Percentiles rank a stretch among this genome's conserved stretches.
Evolutionary conservation across 2,113 vertebrate species (phyloP).

Genomic region (Menura novaehollandiae): DNA sequence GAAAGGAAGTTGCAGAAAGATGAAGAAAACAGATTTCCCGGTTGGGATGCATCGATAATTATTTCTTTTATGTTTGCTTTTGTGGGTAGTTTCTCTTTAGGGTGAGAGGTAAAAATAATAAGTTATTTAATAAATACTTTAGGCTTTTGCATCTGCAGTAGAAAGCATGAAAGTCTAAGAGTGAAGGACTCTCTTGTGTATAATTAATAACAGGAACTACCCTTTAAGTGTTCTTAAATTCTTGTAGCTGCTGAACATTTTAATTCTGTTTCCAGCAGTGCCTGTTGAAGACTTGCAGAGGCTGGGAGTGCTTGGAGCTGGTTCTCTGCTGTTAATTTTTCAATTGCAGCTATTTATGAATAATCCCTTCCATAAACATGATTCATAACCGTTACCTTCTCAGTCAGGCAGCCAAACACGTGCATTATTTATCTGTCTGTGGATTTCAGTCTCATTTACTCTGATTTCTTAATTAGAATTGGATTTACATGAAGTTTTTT

Average conservation of each 20-base stretch:
- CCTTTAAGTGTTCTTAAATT: not conserved
- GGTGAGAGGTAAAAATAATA: conserved; percentile 3
- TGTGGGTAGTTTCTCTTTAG: not conserved
- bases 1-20: not conserved
- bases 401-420: not conserved
- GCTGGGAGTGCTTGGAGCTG: not conserved
- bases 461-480: not conserved
- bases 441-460: not conserved
- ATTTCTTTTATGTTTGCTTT: not conserved
- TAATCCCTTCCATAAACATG: not conserved
- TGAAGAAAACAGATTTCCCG: not conserved
- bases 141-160: not conserved
- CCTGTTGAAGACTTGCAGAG: not conserved
- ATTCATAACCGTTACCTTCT: not conserved
- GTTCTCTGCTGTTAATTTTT: not conserved
- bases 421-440: not conserved
- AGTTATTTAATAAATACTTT: not conserved
- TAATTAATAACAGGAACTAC: not conserved
- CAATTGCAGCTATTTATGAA: not conserved
- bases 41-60: not conserved
- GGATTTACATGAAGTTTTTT: not conserved
- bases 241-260: not conserved
- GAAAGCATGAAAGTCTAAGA: not conserved
- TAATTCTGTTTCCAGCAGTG: not conserved
- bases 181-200: not conserved